phyloP scores from a whole-genome alignment of 2,888 invertebrate species.

The Micropterix aruncella region DNA sequence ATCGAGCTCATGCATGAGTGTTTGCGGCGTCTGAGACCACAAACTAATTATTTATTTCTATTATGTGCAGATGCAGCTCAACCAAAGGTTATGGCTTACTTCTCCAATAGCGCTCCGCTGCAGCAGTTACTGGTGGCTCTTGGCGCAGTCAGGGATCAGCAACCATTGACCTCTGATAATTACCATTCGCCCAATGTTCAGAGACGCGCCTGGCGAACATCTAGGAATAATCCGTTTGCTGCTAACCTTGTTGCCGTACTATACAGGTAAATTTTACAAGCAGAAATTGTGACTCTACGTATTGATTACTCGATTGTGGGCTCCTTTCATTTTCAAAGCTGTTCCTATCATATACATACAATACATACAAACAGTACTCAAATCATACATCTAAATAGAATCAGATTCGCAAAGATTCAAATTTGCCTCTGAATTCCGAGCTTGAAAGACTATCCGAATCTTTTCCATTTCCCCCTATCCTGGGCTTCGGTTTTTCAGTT shows the following conservation, averaged over 20 bases:
- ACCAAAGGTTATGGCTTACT: slow-evolving; percentile 51
- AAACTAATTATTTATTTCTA: background rate
- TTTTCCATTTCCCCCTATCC: too few species aligned
- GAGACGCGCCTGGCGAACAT: slow-evolving; percentile 52
- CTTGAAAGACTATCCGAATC: too few species aligned
- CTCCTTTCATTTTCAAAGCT: too few species aligned
- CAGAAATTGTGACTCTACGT: too few species aligned
- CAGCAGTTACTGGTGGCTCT: slow-evolving; percentile 46
- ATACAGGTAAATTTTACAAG: slow-evolving; percentile 53
- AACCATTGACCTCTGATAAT: slow-evolving; percentile 48
- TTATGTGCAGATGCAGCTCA: slow-evolving; percentile 24
- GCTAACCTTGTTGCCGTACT: slow-evolving; percentile 62
- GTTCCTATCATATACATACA: too few species aligned
- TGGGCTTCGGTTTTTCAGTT: too few species aligned
- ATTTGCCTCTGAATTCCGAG: too few species aligned
- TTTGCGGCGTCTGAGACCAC: too few species aligned
- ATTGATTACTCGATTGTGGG: too few species aligned
- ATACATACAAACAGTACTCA: too few species aligned
- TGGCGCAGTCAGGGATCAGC: slow-evolving; percentile 44
- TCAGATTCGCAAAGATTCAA: too few species aligned
- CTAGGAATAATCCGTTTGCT: slow-evolving; percentile 54
- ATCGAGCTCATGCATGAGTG: background rate
- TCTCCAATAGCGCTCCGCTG: slow-evolving; percentile 48
- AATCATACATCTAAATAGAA: too few species aligned
- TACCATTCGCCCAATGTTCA: slow-evolving; percentile 34